Evolutionary conservation across 2,797 vertebrate species (phyloP), one percentile per base, ranked within the genome.

Genomic region (Gallinago nigripennis): DNA sequence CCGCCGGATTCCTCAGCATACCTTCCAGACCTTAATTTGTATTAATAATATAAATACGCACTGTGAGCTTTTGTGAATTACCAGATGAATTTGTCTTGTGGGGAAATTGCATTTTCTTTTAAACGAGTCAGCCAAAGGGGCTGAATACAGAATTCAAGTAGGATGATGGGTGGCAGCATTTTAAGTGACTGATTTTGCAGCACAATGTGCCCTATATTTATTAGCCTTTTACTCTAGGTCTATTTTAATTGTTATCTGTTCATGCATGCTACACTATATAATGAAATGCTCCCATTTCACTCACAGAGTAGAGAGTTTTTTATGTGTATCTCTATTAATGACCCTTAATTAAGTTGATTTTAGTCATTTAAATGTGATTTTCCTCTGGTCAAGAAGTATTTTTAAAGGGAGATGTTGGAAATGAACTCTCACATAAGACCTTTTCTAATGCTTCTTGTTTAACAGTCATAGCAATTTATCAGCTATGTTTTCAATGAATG

Each of bases 321-420:
- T 97, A 95, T 96, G 94, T 96, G 97, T 92, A 97, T 96, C 95
- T 97, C 97, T 97, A 96, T 95, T 97, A 97, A 97, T 98, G 98
- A 98, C 97, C 98, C 97, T 98, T 98, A 97, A 98, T 98, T 98
- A 98, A 98, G 93, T 90, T 71, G 82, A 98, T 98, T 98, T 98
- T 97, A 97, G 93, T 96, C 75, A 96, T 96, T 97, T 97, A 97
- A 97, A 96, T 96, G 80, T 81, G 97, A 97, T 97, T 98, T 97
- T 97, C 96, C 97, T 97, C 96, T 96, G 96, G 96, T 97, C 97
- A 98, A 97, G 96, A 97, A 97, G 95, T 97, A 97, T 96, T 97
- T 97, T 97, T 94, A 95, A 93, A 64, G 25, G 79, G 91, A 89
- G 84, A 71, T 96, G 87, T 75, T 96, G 75, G 83, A 96, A 97